Evolutionary conservation across 2,888 invertebrate species (phyloP).

Genomic region (Hofmannophila pseudospretella): DNA sequence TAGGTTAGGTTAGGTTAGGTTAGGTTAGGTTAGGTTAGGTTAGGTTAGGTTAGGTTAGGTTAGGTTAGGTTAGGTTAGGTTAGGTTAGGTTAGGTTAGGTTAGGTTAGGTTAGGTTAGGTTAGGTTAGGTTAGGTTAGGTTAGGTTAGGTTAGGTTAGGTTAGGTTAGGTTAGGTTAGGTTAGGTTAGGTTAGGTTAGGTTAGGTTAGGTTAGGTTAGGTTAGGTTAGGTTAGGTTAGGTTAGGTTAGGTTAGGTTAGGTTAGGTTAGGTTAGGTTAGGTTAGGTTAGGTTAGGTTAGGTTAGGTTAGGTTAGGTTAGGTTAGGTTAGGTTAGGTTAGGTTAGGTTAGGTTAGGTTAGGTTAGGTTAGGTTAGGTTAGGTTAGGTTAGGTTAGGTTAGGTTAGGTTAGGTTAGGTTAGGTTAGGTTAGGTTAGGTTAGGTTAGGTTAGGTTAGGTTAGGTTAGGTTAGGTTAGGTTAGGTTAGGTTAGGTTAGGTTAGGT

Average conservation of each 20-base stretch:
- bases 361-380: no score
- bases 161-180: constrained; percentile 18
- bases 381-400: no score
- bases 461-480: no score
- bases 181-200: constrained; percentile 17
- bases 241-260: constrained; percentile 17
- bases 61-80: constrained; percentile 14
- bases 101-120: constrained; percentile 17
- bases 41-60: constrained; percentile 24
- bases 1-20: constrained; percentile 23
- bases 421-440: no score
- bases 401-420: no score
- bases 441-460: no score
- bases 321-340: no score
- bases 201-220: constrained; percentile 18
- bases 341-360: no score
- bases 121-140: constrained; percentile 17
- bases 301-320: no score
- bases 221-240: constrained; percentile 16
- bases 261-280: no score
- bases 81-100: constrained; percentile 15
- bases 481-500: no score
- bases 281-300: no score
- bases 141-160: constrained; percentile 17
- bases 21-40: constrained; percentile 20